phyloP scores from a whole-genome alignment of 2,113 vertebrate genomes.

The Cacatua alba region DNA sequence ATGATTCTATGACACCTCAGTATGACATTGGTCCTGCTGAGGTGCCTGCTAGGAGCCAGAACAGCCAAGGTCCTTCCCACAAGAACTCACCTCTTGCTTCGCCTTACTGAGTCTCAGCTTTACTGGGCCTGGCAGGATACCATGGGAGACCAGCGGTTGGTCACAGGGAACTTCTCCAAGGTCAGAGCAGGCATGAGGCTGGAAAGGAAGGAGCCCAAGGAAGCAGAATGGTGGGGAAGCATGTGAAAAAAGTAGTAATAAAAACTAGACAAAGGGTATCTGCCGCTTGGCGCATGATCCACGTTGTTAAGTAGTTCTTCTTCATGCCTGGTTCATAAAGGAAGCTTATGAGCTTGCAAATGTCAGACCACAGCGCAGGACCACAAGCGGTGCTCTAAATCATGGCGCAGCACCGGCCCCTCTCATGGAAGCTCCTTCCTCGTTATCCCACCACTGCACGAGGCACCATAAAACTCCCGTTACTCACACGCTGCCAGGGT shows the following conservation, averaged over 20 bases:
- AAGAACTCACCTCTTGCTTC: not conserved
- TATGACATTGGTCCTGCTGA: not conserved
- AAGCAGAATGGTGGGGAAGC: not conserved
- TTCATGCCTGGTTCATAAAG: not conserved
- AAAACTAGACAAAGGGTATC: not conserved
- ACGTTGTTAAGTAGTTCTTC: not conserved
- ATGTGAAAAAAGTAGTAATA: not conserved
- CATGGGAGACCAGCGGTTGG: not conserved
- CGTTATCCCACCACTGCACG: rapidly evolving
- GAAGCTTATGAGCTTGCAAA: slow-evolving; percentile 36
- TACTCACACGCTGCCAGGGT: not conserved
- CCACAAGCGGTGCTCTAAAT: not conserved
- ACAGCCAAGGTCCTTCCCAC: not conserved
- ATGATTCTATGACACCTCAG: not conserved
- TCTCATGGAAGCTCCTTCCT: not conserved
- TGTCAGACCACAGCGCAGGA: not conserved
- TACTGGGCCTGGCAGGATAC: not conserved
- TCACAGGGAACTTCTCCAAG: not conserved
- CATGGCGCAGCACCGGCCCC: not conserved
- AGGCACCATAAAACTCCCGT: not conserved
- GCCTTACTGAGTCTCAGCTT: not conserved
- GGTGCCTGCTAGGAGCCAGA: not conserved
- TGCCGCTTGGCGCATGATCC: not conserved
- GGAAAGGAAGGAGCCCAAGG: not conserved
- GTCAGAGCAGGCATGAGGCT: not conserved